A percentile compares a stretch with the other conserved stretches of the same genome.
phyloP scores from a whole-genome alignment of 2,113 vertebrate genomes.

The Rhegmatorhina hoffmannsi region DNA sequence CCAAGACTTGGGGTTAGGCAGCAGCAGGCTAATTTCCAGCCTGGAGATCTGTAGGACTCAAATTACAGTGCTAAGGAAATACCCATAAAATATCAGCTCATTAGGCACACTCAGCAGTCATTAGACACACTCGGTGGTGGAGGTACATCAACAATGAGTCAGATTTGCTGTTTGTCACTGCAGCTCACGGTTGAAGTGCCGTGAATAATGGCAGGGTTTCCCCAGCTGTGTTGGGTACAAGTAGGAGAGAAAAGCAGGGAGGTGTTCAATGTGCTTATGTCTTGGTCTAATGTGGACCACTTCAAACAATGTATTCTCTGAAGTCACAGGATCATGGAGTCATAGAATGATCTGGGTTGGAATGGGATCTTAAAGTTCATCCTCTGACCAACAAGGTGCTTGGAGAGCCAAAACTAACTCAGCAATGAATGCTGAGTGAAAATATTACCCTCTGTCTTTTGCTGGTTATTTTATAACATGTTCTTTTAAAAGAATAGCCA shows the following conservation, averaged over 20 bases:
- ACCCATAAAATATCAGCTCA: conserved; percentile 30
- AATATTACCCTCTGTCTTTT: not conserved
- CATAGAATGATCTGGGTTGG: not conserved
- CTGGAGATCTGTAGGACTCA: not conserved
- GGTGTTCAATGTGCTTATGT: not conserved
- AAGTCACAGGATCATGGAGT: not conserved
- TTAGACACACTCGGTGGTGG: not conserved
- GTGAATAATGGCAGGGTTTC: not conserved
- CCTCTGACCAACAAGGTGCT: not conserved
- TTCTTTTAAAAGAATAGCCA: not conserved
- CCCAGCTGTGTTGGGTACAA: not conserved
- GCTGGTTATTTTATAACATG: not conserved
- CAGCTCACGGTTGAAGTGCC: not conserved
- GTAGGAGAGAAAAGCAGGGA: not conserved
- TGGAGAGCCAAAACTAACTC: accelerated
- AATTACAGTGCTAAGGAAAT: conserved; percentile 37
- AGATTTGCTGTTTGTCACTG: conserved; percentile 43
- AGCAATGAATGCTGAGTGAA: not conserved
- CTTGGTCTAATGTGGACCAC: not conserved
- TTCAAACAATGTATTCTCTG: not conserved
- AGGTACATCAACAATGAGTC: conserved; percentile 43
- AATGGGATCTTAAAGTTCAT: not conserved
- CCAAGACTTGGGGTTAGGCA: not conserved
- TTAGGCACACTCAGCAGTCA: not conserved
- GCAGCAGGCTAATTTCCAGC: not conserved